A percentile compares a stretch with the other conserved stretches of the same genome.
Evolutionary conservation across 2,113 vertebrate species (phyloP).

Genomic region (Thamnaconus septentrionalis): DNA sequence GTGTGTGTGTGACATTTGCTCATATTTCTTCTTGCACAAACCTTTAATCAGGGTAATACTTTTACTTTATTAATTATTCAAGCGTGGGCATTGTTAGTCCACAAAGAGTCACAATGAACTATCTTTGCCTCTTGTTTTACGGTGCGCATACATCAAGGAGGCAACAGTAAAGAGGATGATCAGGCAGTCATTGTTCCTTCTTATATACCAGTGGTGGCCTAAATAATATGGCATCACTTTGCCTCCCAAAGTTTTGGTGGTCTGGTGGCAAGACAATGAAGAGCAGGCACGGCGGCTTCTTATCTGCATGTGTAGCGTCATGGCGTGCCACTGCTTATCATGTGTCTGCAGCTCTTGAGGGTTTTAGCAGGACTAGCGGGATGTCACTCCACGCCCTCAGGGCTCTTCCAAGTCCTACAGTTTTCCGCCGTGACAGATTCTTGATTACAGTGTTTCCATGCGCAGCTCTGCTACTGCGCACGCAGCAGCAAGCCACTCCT

Average conservation of each 20-base stretch:
- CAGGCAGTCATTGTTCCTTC: no score
- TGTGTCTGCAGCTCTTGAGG: constrained; percentile 41
- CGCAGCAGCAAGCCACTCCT: no score
- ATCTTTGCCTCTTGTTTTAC: no score
- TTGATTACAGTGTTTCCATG: constrained; percentile 21
- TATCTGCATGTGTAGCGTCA: constrained; percentile 36
- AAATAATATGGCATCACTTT: neutral
- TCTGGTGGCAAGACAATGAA: constrained; percentile 29
- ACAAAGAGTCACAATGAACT: no score
- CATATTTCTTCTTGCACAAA: no score
- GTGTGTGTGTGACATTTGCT: no score
- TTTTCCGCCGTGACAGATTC: constrained; percentile 25
- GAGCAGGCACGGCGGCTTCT: constrained; percentile 26
- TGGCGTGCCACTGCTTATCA: constrained; percentile 39
- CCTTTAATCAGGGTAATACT: no score
- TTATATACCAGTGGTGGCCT: no score
- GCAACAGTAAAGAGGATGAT: no score
- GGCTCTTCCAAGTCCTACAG: constrained; percentile 9
- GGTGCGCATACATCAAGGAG: no score
- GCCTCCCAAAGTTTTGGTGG: neutral
- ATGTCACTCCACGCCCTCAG: constrained; percentile 34
- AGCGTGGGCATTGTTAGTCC: no score
- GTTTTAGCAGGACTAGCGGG: constrained; percentile 32
- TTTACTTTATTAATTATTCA: no score
- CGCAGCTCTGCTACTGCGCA: neutral